Percentiles rank a stretch among this genome's conserved stretches.
phyloP scores from a whole-genome alignment of 2,113 vertebrate species.

The Thamnophis sirtalis region DNA sequence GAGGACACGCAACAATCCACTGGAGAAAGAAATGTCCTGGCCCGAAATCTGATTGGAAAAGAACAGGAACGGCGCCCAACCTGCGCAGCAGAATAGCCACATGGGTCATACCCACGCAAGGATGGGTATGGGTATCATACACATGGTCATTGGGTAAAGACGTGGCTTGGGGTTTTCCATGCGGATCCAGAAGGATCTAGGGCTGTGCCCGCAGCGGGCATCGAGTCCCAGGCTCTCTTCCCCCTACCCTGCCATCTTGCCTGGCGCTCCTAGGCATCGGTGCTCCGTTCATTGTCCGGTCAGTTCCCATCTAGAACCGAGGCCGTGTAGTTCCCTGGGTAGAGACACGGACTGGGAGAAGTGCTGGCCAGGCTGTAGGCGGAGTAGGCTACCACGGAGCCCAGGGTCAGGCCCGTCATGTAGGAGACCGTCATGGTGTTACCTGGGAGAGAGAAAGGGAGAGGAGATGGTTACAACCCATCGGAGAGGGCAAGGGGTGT shows the following conservation, averaged over 20 bases:
- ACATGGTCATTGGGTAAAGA: background rate
- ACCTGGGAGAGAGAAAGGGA: conserved; percentile 66
- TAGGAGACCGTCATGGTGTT: conserved; percentile 99
- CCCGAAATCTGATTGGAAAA: too few relatives aligned
- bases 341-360: conserved; percentile 65
- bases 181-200: background rate
- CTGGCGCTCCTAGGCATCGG: accelerated
- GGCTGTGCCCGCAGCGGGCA: background rate
- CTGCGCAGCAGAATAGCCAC: too few relatives aligned
- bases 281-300: conserved; percentile 26
- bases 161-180: background rate
- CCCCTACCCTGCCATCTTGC: background rate
- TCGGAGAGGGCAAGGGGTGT: background rate
- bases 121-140: background rate
- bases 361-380: conserved; percentile 87
- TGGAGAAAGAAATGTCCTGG: background rate
- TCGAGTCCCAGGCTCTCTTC: background rate
- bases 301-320: conserved; percentile 70
- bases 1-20: background rate
- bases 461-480: background rate
- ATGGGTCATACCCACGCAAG: background rate
- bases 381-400: conserved; percentile 89
- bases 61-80: background rate
- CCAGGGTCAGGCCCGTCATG: conserved; percentile 92
- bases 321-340: conserved; percentile 58